Conservation (phyloP, 2,797 vertebrate species). For the Gadopsis marmoratus region DNA sequence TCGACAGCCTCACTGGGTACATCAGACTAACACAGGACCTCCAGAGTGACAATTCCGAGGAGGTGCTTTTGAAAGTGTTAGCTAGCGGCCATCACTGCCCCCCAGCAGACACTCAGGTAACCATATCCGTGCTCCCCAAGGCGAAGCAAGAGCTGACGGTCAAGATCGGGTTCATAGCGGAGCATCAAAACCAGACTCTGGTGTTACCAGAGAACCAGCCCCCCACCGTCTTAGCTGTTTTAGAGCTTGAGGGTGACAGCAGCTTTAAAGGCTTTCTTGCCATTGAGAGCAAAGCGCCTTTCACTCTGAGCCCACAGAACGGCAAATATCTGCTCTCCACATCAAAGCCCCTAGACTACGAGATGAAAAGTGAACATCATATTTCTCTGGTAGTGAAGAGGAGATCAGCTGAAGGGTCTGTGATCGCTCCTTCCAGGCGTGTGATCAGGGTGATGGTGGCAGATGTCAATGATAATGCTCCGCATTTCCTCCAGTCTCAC, state of each 20-base stretch:
- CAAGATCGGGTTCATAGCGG: conserved; percentile 85
- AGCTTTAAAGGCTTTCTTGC: conserved; percentile 73
- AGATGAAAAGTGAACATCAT: conserved; percentile 79
- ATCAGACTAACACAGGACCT: conserved; percentile 80
- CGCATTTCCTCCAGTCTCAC: conserved; percentile 75
- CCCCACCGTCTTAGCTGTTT: conserved; percentile 83
- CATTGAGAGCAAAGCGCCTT: conserved; percentile 82
- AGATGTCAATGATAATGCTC: conserved; percentile 87
- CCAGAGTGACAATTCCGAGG: conserved; percentile 69
- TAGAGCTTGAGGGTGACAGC: conserved; percentile 81
- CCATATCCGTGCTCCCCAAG: conserved; percentile 79
- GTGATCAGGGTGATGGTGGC: conserved; percentile 79
- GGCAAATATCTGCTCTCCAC: conserved; percentile 87
- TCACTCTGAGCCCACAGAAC: conserved; percentile 82
- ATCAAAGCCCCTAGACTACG: conserved; percentile 85
- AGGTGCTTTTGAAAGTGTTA: conserved; percentile 82
- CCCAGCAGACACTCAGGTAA: conserved; percentile 83
- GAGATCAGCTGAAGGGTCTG: conserved; percentile 53
- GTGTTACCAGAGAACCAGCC: conserved; percentile 86
- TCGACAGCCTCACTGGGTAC: conserved; percentile 79
- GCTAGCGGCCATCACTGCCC: conserved; percentile 81
- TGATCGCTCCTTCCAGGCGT: conserved; percentile 45
- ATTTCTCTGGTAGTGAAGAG: conserved; percentile 76
- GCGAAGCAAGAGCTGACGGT: conserved; percentile 73
- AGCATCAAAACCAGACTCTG: conserved; percentile 82